Conservation (phyloP, 1,140 invertebrate species). For the Ooceraea biroi region DNA sequence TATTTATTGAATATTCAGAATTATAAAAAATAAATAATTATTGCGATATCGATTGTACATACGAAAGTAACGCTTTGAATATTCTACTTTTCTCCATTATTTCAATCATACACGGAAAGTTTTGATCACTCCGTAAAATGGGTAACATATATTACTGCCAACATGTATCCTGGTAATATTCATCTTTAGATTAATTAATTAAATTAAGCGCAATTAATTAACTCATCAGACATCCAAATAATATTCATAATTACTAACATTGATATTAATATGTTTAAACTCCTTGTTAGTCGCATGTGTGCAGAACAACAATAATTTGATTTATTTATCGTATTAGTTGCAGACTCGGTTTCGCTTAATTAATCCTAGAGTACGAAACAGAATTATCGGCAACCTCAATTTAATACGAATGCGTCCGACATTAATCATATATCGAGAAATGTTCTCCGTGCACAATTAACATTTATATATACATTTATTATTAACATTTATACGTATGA, state of each 20-base stretch:
- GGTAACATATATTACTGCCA: neutral
- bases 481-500: no score
- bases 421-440: neutral
- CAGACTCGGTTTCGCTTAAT: constrained; percentile 22
- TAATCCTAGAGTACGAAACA: constrained; percentile 32
- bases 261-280: constrained; percentile 10
- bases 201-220: constrained; percentile 35
- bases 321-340: constrained; percentile 31
- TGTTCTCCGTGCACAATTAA: neutral
- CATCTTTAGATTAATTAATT: constrained; percentile 35
- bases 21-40: neutral
- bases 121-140: neutral
- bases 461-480: neutral
- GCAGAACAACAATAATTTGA: constrained; percentile 19
- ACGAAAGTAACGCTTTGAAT: constrained; percentile 6
- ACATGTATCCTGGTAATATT: neutral
- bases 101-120: neutral
- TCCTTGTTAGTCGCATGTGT: neutral
- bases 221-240: constrained; percentile 13
- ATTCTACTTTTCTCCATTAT: neutral
- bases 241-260: constrained; percentile 11
- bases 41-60: neutral
- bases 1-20: neutral
- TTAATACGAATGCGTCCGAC: neutral
- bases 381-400: constrained; percentile 10